Percentiles rank a stretch among this genome's conserved stretches.
These are phyloP conservation scores for Drosophila pseudoananassae DNA, from an alignment of 1,140 invertebrate genomes.

Conservation along the genomic window DNA sequence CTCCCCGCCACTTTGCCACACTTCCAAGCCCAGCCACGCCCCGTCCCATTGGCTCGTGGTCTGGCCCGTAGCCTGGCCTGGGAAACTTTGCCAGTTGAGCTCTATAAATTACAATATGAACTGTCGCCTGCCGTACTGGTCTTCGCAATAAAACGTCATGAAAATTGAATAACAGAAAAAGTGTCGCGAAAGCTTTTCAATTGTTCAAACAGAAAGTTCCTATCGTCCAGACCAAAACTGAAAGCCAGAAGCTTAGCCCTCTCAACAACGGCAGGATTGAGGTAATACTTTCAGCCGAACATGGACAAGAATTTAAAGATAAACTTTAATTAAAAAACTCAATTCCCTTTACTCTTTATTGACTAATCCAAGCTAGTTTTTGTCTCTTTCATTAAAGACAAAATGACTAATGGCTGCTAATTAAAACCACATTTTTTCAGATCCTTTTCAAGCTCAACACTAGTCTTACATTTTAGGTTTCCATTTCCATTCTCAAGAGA, in stretches of 20 bases:
- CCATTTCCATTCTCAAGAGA: background rate
- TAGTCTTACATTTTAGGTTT: constrained; percentile 1
- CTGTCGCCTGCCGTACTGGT: constrained; percentile 43
- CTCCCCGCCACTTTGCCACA: constrained; percentile 5
- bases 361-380: background rate
- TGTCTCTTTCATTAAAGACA: background rate
- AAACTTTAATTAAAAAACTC: background rate
- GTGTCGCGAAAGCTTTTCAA: constrained; percentile 79
- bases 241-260: constrained; percentile 9
- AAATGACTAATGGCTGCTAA: background rate
- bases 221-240: constrained; percentile 6
- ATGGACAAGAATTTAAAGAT: constrained; percentile 7
- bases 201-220: constrained; percentile 68
- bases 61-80: background rate
- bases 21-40: background rate
- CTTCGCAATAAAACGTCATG: constrained; percentile 68
- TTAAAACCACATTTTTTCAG: background rate
- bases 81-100: constrained; percentile 60
- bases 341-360: background rate
- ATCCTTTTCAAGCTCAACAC: background rate
- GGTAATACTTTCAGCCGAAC: constrained; percentile 6
- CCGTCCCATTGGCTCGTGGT: background rate
- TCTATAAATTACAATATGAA: constrained; percentile 81
- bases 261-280: constrained; percentile 32
- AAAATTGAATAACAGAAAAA: constrained; percentile 73